Percentiles rank a stretch among this genome's conserved stretches.
phyloP scores from a whole-genome alignment of 2,797 vertebrate genomes.

The Sebastes umbrosus region DNA sequence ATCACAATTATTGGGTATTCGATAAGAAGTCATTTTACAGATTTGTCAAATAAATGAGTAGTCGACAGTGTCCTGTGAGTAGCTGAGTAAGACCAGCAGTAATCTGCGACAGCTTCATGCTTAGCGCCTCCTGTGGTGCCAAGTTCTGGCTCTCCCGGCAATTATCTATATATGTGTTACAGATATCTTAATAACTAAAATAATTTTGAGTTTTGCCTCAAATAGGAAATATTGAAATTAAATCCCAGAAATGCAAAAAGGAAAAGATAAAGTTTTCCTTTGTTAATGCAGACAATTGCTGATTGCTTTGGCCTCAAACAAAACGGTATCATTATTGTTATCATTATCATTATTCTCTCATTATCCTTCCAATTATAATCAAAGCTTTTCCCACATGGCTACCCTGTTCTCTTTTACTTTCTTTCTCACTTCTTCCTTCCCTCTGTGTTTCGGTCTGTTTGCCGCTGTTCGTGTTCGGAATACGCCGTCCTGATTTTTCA shows the following conservation, averaged over 20 bases:
- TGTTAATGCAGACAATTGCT: constrained; percentile 24
- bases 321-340: constrained; percentile 54
- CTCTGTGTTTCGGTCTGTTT: background rate
- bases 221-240: constrained; percentile 35
- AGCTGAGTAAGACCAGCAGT: constrained; percentile 32
- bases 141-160: constrained; percentile 29
- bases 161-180: constrained; percentile 47
- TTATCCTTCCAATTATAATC: constrained; percentile 62
- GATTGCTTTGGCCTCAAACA: constrained; percentile 49
- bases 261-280: constrained; percentile 34
- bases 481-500: constrained; percentile 6
- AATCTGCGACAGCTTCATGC: constrained; percentile 34
- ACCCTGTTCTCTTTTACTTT: constrained; percentile 1
- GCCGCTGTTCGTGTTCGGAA: background rate
- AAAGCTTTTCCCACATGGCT: constrained; percentile 45
- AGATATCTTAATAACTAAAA: constrained; percentile 30
- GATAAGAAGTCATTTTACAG: constrained; percentile 41
- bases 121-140: constrained; percentile 41
- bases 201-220: constrained; percentile 18
- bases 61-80: constrained; percentile 23
- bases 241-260: constrained; percentile 30
- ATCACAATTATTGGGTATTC: constrained; percentile 49
- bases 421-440: background rate
- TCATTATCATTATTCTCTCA: constrained; percentile 58
- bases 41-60: constrained; percentile 48